Evolutionary conservation across 2,797 vertebrate species (phyloP).

Genomic region (Serranus cabrilla): DNA sequence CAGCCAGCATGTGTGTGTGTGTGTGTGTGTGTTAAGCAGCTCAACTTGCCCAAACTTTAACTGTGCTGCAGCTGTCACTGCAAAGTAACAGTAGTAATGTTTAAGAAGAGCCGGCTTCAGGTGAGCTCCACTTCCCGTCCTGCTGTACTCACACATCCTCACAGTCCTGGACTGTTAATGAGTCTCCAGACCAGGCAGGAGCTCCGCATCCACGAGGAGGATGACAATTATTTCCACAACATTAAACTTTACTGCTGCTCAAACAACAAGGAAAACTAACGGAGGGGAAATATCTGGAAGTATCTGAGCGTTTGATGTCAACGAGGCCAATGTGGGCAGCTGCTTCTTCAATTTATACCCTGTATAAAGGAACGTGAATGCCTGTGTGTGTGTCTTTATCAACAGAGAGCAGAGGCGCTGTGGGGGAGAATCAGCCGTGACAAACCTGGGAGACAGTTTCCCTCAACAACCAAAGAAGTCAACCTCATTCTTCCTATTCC

Average conservation of each 20-base stretch:
- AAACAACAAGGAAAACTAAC: conserved; percentile 6
- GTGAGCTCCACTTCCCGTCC: not conserved
- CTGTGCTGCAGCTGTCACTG: not conserved
- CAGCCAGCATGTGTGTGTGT: not conserved
- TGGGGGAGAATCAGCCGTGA: conserved; percentile 64
- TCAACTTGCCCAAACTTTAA: not conserved
- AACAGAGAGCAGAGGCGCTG: conserved; percentile 71
- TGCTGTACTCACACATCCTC: not conserved
- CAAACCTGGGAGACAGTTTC: conserved; percentile 62
- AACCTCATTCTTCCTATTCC: not conserved
- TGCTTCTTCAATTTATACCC: not conserved
- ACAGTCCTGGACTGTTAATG: not conserved
- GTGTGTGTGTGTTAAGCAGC: not conserved
- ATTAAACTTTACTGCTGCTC: conserved; percentile 1
- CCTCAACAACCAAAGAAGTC: conserved; percentile 29
- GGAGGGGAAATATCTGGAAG: not conserved
- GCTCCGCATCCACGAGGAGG: conserved; percentile 19
- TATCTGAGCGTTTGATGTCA: conserved; percentile 14
- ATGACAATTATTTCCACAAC: not conserved
- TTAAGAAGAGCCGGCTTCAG: not conserved
- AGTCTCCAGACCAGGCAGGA: not conserved
- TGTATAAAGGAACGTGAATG: not conserved
- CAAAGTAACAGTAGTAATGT: not conserved
- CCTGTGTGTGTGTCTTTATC: conserved; percentile 67
- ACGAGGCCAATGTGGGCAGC: conserved; percentile 27